These are phyloP conservation scores for Pachliopta kotzebuea DNA, from an alignment of 2,888 invertebrate genomes.

Conservation along the genomic window DNA sequence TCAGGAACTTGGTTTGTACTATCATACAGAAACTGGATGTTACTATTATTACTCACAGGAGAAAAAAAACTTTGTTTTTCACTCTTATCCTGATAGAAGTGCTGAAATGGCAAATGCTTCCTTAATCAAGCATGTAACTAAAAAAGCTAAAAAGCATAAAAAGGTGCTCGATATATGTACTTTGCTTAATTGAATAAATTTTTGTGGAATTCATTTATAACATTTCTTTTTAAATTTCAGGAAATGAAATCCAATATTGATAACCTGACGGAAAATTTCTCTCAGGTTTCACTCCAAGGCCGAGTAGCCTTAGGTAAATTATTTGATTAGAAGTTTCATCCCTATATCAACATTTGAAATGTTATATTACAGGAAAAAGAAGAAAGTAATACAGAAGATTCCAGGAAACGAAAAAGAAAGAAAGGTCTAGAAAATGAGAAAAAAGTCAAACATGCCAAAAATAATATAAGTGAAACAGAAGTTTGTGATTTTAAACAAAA, in stretches of 20 bases:
- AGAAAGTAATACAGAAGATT: slow-evolving; percentile 38
- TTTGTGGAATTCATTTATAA: neutral
- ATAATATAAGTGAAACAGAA: slow-evolving; percentile 30
- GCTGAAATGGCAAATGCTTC: slow-evolving; percentile 43
- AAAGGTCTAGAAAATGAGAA: slow-evolving; percentile 42
- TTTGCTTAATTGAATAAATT: neutral
- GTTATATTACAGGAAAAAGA: slow-evolving; percentile 71
- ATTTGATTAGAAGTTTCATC: slow-evolving; percentile 54
- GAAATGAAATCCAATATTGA: slow-evolving; percentile 48
- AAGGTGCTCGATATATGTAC: slow-evolving; percentile 30
- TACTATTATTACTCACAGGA: slow-evolving; percentile 91
- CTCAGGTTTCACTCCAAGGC: slow-evolving; percentile 75
- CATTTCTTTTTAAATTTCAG: slow-evolving; percentile 14
- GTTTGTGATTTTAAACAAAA: slow-evolving; percentile 29
- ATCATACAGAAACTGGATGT: slow-evolving; percentile 91
- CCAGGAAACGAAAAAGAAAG: slow-evolving; percentile 50
- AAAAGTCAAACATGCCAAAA: slow-evolving; percentile 33
- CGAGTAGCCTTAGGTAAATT: slow-evolving; percentile 76
- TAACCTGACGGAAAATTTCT: slow-evolving; percentile 72
- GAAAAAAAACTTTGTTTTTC: slow-evolving; percentile 87
- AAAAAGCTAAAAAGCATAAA: slow-evolving; percentile 66
- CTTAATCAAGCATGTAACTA: slow-evolving; percentile 53
- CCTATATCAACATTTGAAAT: slow-evolving; percentile 67
- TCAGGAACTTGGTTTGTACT: slow-evolving; percentile 92
- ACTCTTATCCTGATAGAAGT: slow-evolving; percentile 85